Evolutionary conservation across 2,888 invertebrate genomes (phyloP).

Genomic region (Macrosiphum euphorbiae): DNA sequence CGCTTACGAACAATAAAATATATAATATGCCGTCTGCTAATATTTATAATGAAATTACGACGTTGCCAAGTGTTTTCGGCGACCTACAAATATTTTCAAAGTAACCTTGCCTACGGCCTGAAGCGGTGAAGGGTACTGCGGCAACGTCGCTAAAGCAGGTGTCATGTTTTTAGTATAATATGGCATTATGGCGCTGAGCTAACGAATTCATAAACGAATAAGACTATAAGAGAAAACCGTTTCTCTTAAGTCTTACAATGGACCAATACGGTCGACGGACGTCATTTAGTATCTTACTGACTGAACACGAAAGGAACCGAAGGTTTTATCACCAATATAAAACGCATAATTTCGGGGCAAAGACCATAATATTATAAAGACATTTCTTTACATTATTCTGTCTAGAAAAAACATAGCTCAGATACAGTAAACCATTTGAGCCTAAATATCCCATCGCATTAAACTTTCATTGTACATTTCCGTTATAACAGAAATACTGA

Average conservation of each 20-base stretch:
- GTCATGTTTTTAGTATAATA: slow-evolving; percentile 41
- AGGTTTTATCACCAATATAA: not conserved
- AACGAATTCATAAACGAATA: slow-evolving; percentile 56
- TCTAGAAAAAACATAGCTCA: not conserved
- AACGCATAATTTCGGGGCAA: not conserved
- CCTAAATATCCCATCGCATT: not conserved
- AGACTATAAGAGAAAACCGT: slow-evolving; percentile 41
- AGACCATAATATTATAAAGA: not conserved
- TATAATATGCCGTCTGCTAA: slow-evolving; percentile 44
- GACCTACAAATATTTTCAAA: slow-evolving; percentile 63
- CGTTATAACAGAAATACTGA: not conserved
- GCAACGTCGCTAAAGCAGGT: slow-evolving; percentile 57
- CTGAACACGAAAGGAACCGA: not conserved
- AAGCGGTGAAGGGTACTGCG: slow-evolving; percentile 59
- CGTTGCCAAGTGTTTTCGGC: slow-evolving; percentile 47
- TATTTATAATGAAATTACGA: slow-evolving; percentile 61
- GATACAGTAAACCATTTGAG: not conserved
- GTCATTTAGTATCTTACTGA: not conserved
- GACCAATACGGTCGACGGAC: not conserved
- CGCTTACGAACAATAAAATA: slow-evolving; percentile 38
- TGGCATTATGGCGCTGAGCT: slow-evolving; percentile 30
- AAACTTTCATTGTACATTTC: slow-evolving; percentile 26
- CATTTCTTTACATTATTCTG: not conserved
- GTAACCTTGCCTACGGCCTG: slow-evolving; percentile 63
- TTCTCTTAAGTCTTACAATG: slow-evolving; percentile 6